These are phyloP conservation scores for Acleris holmiana DNA, from an alignment of 2,888 invertebrate genomes.

Conservation along the genomic window DNA sequence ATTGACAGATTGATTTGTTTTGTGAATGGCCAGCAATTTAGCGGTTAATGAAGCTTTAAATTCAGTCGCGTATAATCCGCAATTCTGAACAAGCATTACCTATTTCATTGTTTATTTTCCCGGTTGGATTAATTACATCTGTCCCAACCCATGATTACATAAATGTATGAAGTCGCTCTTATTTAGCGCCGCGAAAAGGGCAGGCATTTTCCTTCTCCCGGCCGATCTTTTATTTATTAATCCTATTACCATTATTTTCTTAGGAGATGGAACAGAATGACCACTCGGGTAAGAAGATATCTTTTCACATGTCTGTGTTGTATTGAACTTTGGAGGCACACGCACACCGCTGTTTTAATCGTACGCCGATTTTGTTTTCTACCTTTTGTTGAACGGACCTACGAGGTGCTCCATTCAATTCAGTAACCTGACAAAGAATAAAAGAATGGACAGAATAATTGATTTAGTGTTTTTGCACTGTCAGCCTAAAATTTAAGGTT, in stretches of 20 bases:
- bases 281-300: not conserved
- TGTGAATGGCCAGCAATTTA: slow-evolving; percentile 55
- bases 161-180: slow-evolving; percentile 23
- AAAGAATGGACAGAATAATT: too few species aligned
- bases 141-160: slow-evolving; percentile 23
- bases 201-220: slow-evolving; percentile 9
- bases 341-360: too few species aligned
- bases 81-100: slow-evolving; percentile 38
- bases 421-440: too few species aligned
- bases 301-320: not conserved
- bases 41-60: slow-evolving; percentile 60
- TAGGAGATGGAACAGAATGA: slow-evolving; percentile 21
- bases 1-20: slow-evolving; percentile 35
- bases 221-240: slow-evolving; percentile 31
- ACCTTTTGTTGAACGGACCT: too few species aligned
- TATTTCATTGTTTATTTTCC: slow-evolving; percentile 12
- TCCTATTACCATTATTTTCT: slow-evolving; percentile 31
- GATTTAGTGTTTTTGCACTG: too few species aligned
- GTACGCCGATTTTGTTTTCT: too few species aligned
- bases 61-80: slow-evolving; percentile 40
- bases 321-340: too few species aligned
- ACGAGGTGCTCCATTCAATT: too few species aligned
- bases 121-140: slow-evolving; percentile 28
- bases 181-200: slow-evolving; percentile 16
- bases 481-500: too few species aligned